Conservation (phyloP, 2,797 vertebrate species). For the Diplodus sargus region DNA sequence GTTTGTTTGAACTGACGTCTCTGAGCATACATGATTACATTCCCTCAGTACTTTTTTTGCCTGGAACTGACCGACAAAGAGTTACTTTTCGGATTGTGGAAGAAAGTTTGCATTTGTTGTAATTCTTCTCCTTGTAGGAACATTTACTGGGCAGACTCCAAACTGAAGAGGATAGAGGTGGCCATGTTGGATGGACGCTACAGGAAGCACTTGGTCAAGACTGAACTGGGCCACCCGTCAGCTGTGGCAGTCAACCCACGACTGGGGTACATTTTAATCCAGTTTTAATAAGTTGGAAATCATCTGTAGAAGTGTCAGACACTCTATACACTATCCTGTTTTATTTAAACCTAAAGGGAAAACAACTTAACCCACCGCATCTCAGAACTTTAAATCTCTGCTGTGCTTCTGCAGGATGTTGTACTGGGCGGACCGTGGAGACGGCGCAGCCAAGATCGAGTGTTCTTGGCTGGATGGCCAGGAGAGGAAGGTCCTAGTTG, state of each 20-base stretch:
- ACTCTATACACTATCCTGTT: neutral
- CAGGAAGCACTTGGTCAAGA: conserved; percentile 91
- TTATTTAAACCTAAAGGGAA: neutral
- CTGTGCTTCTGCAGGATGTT: conserved; percentile 78
- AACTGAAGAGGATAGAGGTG: conserved; percentile 89
- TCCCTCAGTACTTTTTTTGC: neutral
- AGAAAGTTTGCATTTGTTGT: neutral
- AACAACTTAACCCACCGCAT: neutral
- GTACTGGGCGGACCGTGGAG: conserved; percentile 94
- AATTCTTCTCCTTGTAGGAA: conserved; percentile 80
- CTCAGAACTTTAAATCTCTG: neutral
- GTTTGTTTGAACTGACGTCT: conserved; percentile 70
- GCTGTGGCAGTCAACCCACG: conserved; percentile 92
- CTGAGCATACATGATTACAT: neutral
- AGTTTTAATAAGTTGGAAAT: no score
- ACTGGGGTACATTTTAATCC: conserved; percentile 76
- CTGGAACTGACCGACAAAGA: neutral
- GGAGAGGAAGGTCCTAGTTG: conserved; percentile 86
- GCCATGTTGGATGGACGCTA: conserved; percentile 93
- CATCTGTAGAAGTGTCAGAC: neutral
- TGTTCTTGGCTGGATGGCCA: conserved; percentile 94
- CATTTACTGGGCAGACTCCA: conserved; percentile 94
- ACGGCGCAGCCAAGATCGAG: conserved; percentile 88
- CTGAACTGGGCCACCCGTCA: conserved; percentile 89
- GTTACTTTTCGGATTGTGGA: neutral